phyloP scores from a whole-genome alignment of 2,113 vertebrate species.

The Capricornis sumatraensis region DNA sequence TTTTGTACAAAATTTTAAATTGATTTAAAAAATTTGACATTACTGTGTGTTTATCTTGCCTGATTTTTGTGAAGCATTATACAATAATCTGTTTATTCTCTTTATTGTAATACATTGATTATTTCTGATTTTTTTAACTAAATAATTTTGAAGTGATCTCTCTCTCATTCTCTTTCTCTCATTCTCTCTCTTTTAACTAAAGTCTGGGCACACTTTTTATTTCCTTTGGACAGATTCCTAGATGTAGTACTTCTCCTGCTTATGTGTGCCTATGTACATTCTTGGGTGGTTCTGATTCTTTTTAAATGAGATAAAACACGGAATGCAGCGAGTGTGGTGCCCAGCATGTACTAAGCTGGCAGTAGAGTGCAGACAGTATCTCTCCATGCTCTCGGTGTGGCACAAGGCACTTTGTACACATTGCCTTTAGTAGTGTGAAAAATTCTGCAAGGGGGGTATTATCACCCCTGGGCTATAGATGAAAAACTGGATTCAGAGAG shows the following conservation, averaged over 20 bases:
- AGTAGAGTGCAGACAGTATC: not conserved
- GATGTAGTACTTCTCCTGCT: not conserved
- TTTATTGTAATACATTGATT: not conserved
- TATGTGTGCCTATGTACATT: not conserved
- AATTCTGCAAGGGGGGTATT: not conserved
- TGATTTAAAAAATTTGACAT: not conserved
- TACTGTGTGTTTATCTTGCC: not conserved
- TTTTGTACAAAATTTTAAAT: not conserved
- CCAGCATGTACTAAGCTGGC: not conserved
- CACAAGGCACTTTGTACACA: not conserved
- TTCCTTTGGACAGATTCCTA: not conserved
- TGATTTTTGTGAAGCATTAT: not conserved
- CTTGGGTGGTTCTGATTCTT: not conserved
- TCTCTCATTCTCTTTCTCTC: not conserved
- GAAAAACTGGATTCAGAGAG: not conserved
- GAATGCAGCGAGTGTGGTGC: rapidly evolving
- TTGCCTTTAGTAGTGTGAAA: not conserved
- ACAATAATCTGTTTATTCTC: not conserved
- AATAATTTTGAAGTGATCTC: not conserved
- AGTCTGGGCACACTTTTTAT: not conserved
- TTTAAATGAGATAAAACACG: not conserved
- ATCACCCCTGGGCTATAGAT: not conserved
- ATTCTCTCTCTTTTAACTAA: not conserved
- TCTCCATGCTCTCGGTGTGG: rapidly evolving
- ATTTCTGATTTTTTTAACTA: not conserved